Conservation (phyloP, 2,113 vertebrate species). For the Boleophthalmus pectinirostris region DNA sequence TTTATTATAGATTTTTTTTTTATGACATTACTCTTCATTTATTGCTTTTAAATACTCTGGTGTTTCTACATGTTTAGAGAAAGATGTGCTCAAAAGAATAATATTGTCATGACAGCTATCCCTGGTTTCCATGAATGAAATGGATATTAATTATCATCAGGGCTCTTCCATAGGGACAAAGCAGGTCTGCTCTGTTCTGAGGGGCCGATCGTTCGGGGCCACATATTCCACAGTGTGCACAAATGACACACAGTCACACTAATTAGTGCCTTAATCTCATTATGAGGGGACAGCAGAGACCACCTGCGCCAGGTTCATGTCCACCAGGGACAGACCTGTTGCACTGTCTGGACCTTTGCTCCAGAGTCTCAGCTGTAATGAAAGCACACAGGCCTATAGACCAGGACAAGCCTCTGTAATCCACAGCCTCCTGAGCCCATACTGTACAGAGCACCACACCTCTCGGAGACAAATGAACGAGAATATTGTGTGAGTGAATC, state of each 20-base stretch:
- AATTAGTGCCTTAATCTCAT: conserved; percentile 81
- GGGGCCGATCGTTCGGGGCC: conserved; percentile 49
- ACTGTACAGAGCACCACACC: conserved; percentile 21
- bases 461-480: conserved; percentile 40
- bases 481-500: conserved; percentile 64
- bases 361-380: conserved; percentile 58
- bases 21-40: neutral
- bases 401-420: neutral
- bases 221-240: conserved; percentile 41
- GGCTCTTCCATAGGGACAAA: conserved; percentile 50
- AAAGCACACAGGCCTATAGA: conserved; percentile 42
- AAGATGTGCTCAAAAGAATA: conserved; percentile 24
- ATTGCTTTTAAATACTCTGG: neutral
- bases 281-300: conserved; percentile 68
- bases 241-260: conserved; percentile 51
- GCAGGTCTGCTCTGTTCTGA: conserved; percentile 42
- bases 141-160: conserved; percentile 62
- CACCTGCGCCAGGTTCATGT: conserved; percentile 57
- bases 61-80: neutral
- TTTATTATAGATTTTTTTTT: neutral
- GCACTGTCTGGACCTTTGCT: conserved; percentile 53
- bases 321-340: conserved; percentile 64
- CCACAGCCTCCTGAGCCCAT: neutral
- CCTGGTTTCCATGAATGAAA: conserved; percentile 13
- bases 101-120: conserved; percentile 31